Evolutionary conservation across 1,140 invertebrate species (phyloP).

Genomic region (Drosophila leontia): DNA sequence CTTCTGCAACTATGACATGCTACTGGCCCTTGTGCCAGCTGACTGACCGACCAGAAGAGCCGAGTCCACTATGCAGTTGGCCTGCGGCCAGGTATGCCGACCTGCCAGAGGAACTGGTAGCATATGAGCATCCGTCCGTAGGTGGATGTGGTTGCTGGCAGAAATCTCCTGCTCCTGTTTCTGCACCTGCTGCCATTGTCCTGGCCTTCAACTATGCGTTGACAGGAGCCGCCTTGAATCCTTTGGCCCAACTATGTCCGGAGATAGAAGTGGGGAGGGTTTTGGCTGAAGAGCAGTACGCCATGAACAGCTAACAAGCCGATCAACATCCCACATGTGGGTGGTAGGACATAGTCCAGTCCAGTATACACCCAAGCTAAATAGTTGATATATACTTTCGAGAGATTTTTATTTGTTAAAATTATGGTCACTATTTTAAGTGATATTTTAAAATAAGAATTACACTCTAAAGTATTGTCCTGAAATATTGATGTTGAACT

Average conservation of each 20-base stretch:
- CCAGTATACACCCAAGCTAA: constrained; percentile 10
- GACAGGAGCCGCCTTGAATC: constrained; percentile 39
- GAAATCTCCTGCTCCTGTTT: constrained; percentile 2
- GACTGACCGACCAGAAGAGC: constrained; percentile 30
- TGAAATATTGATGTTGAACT: too few relatives aligned
- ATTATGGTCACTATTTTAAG: too few relatives aligned
- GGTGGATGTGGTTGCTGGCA: constrained; percentile 24
- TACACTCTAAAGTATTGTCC: too few relatives aligned
- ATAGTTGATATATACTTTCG: background rate
- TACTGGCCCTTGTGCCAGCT: constrained; percentile 22
- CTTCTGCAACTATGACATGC: constrained; percentile 22
- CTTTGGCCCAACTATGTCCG: constrained; percentile 28
- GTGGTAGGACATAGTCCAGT: background rate
- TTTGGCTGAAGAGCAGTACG: background rate
- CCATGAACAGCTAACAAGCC: constrained; percentile 34
- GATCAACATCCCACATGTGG: constrained; percentile 16
- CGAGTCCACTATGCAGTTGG: constrained; percentile 36
- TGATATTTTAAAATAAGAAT: too few relatives aligned
- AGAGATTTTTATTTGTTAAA: too few relatives aligned
- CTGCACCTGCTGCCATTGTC: constrained; percentile 23
- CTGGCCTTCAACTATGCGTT: constrained; percentile 35
- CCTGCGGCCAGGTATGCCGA: constrained; percentile 38
- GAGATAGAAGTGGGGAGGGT: background rate
- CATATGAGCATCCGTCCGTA: constrained; percentile 25
- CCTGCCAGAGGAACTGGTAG: constrained; percentile 26